These are phyloP conservation scores for Mantis religiosa DNA, from an alignment of 2,888 invertebrate species.

Conservation along the genomic window DNA sequence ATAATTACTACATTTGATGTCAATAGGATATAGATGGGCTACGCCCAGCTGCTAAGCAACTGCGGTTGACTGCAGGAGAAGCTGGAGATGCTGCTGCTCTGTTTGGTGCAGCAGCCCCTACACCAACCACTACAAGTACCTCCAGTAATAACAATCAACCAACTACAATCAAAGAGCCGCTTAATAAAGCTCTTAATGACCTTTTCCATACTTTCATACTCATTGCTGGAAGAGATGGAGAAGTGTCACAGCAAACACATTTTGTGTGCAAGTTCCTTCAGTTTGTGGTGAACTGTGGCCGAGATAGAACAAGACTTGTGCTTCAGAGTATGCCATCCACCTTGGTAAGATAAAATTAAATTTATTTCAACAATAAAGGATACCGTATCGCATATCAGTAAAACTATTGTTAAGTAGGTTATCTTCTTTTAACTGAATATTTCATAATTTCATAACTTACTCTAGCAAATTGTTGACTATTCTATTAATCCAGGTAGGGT, in stretches of 20 bases:
- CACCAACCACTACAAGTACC: not conserved
- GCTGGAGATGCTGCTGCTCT: conserved; percentile 16
- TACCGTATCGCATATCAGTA: too few species aligned
- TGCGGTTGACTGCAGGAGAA: conserved; percentile 31
- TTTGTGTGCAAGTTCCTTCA: conserved; percentile 77
- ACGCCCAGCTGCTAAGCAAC: conserved; percentile 39
- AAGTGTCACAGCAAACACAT: conserved; percentile 76
- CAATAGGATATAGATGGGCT: conserved; percentile 38
- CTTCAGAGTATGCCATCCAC: conserved; percentile 71
- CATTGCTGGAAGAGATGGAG: conserved; percentile 66
- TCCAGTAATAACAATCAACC: conserved; percentile 6
- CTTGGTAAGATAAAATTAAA: conserved; percentile 46
- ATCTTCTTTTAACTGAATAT: too few species aligned
- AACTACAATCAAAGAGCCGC: conserved; percentile 55
- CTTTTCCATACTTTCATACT: conserved; percentile 69
- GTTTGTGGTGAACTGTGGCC: conserved; percentile 70
- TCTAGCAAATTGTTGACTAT: too few species aligned
- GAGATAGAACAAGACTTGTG: conserved; percentile 63
- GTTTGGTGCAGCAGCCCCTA: conserved; percentile 17
- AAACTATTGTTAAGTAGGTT: too few species aligned
- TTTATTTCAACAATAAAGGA: too few species aligned
- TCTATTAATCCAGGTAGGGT: too few species aligned
- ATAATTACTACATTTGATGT: not conserved
- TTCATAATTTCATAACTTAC: too few species aligned
- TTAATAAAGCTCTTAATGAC: conserved; percentile 61